Evolutionary conservation across 2,797 vertebrate species (phyloP), one percentile per base, ranked within the genome.

Genomic region (Holocentrus rufus): DNA sequence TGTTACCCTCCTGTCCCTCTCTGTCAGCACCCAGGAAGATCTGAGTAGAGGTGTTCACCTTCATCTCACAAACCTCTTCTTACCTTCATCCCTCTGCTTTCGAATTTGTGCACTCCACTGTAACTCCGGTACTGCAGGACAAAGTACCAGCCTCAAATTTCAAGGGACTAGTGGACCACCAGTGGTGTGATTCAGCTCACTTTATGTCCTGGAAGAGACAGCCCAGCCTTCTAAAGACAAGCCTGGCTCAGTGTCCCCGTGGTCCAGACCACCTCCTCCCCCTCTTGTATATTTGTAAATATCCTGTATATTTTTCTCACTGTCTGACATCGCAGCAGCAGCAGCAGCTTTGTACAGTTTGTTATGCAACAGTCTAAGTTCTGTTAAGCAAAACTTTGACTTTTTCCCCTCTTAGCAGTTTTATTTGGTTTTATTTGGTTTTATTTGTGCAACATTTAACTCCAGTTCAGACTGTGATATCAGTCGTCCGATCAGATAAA

Each of bases 201-300:
- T 39, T 23, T 7, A 27, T 46, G 52, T 80, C 63, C 15, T 49
- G 58, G 34, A 57, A 15, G 63, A 27, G 17, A 63, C 9, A 1
- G 25, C 49, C 23, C 47, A 56, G 47, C 69, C 22, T 20, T 55
- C 57, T 20, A 58, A 17, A 17, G 17, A 69, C 55, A 11, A 58
- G 57, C 55, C 44, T 31, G 62, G 14, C 74, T 34, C 47, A 18
- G 68, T 74, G 83, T 76, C 18, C 69, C 61, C 54, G 7, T 46
- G 60, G 80, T 74, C 65, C 49, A 44, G 47, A 55, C n/a, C 8
- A 17, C 42, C 67, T 59, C 46, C 25, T 65, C n/a, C 47, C 74
- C 56, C 64, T 69, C 65, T 58, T 95, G 93, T 94, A 94, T 54
- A 94, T 94, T 87, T 95, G 93, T 95, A 94, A 91, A 94, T 95